Conservation (phyloP, 2,113 vertebrate genomes). For the Chinchilla lanigera region DNA sequence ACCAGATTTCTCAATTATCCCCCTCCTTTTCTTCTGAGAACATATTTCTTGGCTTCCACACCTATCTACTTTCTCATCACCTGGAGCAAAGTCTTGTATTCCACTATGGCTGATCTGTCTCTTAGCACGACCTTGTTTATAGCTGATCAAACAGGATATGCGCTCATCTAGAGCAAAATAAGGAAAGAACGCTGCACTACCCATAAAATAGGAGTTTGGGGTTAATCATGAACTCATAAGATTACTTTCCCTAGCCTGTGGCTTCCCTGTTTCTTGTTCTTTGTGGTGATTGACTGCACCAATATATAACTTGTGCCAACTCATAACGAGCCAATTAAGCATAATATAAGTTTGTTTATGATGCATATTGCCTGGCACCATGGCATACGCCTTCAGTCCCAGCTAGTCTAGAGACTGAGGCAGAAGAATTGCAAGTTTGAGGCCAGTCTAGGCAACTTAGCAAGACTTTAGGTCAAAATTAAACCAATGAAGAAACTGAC, state of each 20-base stretch:
- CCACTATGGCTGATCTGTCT: not conserved
- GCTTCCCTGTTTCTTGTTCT: not conserved
- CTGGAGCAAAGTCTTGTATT: not conserved
- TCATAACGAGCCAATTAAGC: not conserved
- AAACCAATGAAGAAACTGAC: not conserved
- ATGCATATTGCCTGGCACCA: not conserved
- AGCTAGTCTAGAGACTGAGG: not conserved
- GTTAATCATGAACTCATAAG: not conserved
- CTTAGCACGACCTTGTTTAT: not conserved
- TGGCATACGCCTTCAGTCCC: not conserved
- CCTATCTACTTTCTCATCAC: not conserved
- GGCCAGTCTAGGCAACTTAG: not conserved
- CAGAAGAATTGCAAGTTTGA: not conserved
- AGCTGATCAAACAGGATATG: not conserved
- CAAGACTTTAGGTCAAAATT: not conserved
- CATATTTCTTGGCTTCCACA: slow-evolving; percentile 1
- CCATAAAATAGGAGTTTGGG: not conserved
- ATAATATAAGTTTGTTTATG: not conserved
- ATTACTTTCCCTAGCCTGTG: not conserved
- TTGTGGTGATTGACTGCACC: not conserved
- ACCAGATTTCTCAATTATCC: not conserved
- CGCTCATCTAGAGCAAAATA: not conserved
- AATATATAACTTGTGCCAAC: not conserved
- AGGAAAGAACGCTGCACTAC: not conserved
- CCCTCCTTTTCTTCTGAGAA: not conserved